Evolutionary conservation across 1,140 invertebrate genomes (phyloP).

Genomic region (Lamellibrachia luymesi): DNA sequence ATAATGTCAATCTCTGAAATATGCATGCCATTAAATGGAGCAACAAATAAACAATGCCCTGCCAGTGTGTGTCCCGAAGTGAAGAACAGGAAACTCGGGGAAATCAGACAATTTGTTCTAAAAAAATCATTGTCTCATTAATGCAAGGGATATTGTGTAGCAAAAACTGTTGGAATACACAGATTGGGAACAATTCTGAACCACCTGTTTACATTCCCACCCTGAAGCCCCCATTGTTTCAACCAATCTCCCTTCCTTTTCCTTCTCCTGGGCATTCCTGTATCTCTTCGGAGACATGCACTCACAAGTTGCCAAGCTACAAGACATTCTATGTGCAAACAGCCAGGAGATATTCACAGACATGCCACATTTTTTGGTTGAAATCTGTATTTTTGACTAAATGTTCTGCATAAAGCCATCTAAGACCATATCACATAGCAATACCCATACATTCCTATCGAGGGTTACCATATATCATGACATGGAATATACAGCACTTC

Average conservation of each 20-base stretch:
- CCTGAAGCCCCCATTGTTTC: neutral
- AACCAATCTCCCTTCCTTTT: no score
- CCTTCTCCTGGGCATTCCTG: neutral
- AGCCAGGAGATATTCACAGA: neutral
- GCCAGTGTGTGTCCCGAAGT: neutral
- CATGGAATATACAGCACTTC: no score
- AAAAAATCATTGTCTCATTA: neutral
- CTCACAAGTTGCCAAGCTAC: neutral
- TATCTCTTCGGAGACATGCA: neutral
- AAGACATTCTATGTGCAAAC: neutral
- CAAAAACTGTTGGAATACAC: neutral
- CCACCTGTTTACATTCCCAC: neutral
- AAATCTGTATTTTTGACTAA: no score
- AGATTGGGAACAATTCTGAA: neutral
- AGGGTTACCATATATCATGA: no score
- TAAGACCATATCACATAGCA: no score
- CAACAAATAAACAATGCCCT: neutral
- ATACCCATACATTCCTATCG: no score
- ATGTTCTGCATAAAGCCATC: no score
- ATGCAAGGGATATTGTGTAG: no score
- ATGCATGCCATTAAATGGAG: neutral
- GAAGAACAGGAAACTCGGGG: neutral
- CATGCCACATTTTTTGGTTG: neutral
- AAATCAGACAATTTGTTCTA: neutral
- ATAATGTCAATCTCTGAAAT: neutral